Percentiles rank a stretch among this genome's conserved stretches.
phyloP scores from a whole-genome alignment of 2,888 invertebrate genomes.

The Parthenolecanium corni region DNA sequence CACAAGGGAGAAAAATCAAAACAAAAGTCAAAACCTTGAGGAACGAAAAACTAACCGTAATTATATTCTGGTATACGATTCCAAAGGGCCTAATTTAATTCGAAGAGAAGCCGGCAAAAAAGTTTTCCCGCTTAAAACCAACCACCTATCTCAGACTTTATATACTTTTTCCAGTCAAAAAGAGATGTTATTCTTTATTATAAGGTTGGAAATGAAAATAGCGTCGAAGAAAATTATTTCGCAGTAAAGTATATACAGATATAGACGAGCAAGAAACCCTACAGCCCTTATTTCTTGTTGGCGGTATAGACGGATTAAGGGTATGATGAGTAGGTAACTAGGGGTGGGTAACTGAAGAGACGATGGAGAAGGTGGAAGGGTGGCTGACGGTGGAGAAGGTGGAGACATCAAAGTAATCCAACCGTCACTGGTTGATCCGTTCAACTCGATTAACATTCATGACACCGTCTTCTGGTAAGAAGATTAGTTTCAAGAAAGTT shows the following conservation, averaged over 20 bases:
- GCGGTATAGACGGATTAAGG: not conserved
- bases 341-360: not conserved
- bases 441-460: constrained; percentile 28
- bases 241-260: not conserved
- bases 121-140: not conserved
- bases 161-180: not conserved
- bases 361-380: not conserved
- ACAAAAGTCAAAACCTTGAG: no score
- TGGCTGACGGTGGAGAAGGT: not conserved
- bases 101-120: not conserved
- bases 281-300: not conserved
- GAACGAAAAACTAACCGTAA: not conserved
- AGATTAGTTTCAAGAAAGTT: constrained; percentile 28
- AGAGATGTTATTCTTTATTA: constrained; percentile 17
- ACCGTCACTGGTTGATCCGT: constrained; percentile 28
- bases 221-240: constrained; percentile 6
- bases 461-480: constrained; percentile 25
- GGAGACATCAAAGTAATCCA: constrained; percentile 26
- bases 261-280: not conserved
- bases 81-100: constrained; percentile 7
- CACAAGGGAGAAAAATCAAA: no score
- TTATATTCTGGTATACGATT: not conserved
- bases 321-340: not conserved
- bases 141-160: not conserved
- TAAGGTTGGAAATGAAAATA: not conserved